Evolutionary conservation across 2,797 vertebrate species (phyloP), one percentile per base, ranked within the genome.

Genomic region (Australoheros facetus): DNA sequence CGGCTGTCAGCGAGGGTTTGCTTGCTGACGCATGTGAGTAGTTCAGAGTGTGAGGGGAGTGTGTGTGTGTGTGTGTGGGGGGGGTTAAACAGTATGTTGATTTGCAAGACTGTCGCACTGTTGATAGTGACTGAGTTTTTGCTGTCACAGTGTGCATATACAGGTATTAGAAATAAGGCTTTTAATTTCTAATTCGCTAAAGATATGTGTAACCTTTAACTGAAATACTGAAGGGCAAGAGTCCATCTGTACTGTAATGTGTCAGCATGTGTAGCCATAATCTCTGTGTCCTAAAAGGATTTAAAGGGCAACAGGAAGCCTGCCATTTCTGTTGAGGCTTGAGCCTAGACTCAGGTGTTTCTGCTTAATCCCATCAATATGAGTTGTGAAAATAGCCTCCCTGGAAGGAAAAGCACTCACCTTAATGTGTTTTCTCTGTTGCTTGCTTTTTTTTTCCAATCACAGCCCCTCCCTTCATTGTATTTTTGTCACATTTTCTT

Each of bases 251-350:
- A 7, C 6, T 19, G 32, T 26, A 37, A 37, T 58, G 53, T 79
- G 77, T 83, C 56, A 77, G 55, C 83, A 58, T n/a, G 39, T 56
- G 72, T 39, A 30, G 72, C 56, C 17, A 77, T 91, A 87, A 93
- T 91, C 89, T 89, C 21, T 56, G 74, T 80, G 88, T 85, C 86
- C 83, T 92, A 84, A 92, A 91, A 88, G 88, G 93, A 93, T 94
- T 94, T 90, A 86, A 93, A 93, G 85, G 87, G 75, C 85, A 91
- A 77, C 84, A 51, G 82, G 83, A 90, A 78, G 84, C 72, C 56
- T 75, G 84, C 85, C 86, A 77, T 91, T 85, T 88, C 73, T 71
- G 59, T 75, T 34, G 32, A 75, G 86, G 73, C 87, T 77, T 91
- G 88, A 90, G 82, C 84, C 84, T n/a, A 6, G 55, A 75, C 66